Evolutionary conservation across 2,113 vertebrate genomes (phyloP).

Genomic region (Muntiacus reevesi): DNA sequence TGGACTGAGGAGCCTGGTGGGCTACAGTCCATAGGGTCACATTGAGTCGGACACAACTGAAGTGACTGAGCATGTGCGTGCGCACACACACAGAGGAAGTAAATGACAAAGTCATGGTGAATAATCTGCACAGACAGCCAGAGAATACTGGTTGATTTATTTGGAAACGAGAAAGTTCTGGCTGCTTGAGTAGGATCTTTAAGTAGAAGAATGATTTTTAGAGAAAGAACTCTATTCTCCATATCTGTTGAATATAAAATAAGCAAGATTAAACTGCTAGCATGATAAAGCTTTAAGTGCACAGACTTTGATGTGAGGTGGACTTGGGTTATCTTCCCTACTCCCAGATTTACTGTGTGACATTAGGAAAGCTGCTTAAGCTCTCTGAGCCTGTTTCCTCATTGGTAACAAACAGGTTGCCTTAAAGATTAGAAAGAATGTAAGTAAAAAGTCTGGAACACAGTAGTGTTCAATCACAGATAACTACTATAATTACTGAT

Average conservation of each 20-base stretch:
- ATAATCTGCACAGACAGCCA: not conserved
- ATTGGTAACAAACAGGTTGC: not conserved
- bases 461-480: not conserved
- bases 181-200: not conserved
- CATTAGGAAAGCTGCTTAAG: not conserved
- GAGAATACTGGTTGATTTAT: not conserved
- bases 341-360: not conserved
- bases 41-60: not conserved
- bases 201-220: not conserved
- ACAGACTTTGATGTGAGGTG: not conserved
- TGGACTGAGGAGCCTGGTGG: not conserved
- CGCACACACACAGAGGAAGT: not conserved
- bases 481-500: not conserved
- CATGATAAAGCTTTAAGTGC: not conserved
- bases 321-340: not conserved
- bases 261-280: not conserved
- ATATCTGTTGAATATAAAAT: not conserved
- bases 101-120: not conserved
- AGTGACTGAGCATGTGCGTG: rapidly evolving
- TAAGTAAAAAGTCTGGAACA: not conserved
- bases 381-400: not conserved
- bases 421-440: not conserved
- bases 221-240: not conserved
- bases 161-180: not conserved
- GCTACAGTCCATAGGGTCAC: not conserved